phyloP scores from a whole-genome alignment of 1,140 invertebrate genomes.

The Panagrolaimus sp. region DNA sequence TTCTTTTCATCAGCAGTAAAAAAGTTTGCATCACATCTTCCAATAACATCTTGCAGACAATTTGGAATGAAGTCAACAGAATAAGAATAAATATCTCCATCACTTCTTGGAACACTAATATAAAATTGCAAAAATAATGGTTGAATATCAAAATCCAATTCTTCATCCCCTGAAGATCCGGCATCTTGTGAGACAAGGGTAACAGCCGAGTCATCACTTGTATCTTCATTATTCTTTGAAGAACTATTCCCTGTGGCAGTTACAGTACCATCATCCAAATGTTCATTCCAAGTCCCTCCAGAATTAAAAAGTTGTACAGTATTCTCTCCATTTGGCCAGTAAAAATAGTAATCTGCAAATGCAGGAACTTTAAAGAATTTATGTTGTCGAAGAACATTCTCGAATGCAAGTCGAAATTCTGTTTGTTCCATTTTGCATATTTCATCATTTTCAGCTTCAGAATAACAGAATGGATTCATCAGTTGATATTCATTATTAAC shows the following conservation, averaged over 20 bases:
- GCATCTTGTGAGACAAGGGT: neutral
- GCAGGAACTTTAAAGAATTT: conserved; percentile 37
- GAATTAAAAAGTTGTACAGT: conserved; percentile 2
- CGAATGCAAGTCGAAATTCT: conserved; percentile 33
- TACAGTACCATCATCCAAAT: neutral
- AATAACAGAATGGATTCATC: conserved; percentile 2
- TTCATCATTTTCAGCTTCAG: conserved; percentile 1
- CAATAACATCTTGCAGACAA: conserved; percentile 33
- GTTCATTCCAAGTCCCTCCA: conserved; percentile 2
- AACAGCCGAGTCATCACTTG: conserved; percentile 20
- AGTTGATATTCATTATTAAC: neutral
- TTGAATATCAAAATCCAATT: conserved; percentile 30
- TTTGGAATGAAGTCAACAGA: conserved; percentile 44
- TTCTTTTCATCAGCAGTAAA: conserved; percentile 9
- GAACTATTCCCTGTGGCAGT: conserved; percentile 18
- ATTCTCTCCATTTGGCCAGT: conserved; percentile 32
- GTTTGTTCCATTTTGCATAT: conserved; percentile 28
- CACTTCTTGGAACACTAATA: conserved; percentile 15
- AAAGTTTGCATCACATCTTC: neutral
- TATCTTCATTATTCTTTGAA: conserved; percentile 25
- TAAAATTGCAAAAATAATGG: conserved; percentile 44
- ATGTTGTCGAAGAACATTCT: conserved; percentile 30
- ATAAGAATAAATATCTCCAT: conserved; percentile 33
- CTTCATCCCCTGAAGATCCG: neutral
- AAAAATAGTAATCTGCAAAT: conserved; percentile 41